These are phyloP conservation scores for Baronia brevicornis DNA, from an alignment of 2,888 invertebrate species.

Conservation along the genomic window DNA sequence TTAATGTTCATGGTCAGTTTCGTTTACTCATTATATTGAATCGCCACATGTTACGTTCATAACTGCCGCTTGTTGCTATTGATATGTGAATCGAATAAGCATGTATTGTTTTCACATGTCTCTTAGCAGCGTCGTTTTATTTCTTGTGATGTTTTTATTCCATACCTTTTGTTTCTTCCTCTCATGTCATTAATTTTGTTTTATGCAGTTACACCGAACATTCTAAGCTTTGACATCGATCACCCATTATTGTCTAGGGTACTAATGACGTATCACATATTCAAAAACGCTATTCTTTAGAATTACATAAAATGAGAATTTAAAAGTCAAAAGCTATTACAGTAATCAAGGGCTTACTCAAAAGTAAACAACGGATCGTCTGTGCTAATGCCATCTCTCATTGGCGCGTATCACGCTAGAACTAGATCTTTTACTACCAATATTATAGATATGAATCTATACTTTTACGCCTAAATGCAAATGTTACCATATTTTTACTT, in stretches of 20 bases:
- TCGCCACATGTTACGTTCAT: slow-evolving; percentile 27
- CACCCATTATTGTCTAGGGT: slow-evolving; percentile 78
- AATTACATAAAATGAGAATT: slow-evolving; percentile 78
- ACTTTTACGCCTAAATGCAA: slow-evolving; percentile 13
- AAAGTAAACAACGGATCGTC: slow-evolving; percentile 64
- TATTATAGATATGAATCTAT: slow-evolving; percentile 61
- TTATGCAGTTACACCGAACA: slow-evolving; percentile 71
- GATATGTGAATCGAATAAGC: slow-evolving; percentile 51
- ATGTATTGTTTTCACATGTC: slow-evolving; percentile 52
- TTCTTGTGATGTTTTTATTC: slow-evolving; percentile 31
- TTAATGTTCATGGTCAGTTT: slow-evolving; percentile 74
- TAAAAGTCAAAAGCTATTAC: slow-evolving; percentile 64
- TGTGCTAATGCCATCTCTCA: slow-evolving; percentile 66
- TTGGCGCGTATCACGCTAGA: slow-evolving; percentile 71
- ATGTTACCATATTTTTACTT: slow-evolving; percentile 12
- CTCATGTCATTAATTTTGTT: slow-evolving; percentile 26
- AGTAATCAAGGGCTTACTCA: slow-evolving; percentile 65
- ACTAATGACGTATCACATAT: slow-evolving; percentile 77
- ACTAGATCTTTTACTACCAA: slow-evolving; percentile 64
- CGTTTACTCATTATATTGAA: slow-evolving; percentile 32
- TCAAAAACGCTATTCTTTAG: slow-evolving; percentile 80
- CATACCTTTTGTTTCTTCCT: slow-evolving; percentile 27
- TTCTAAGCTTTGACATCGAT: slow-evolving; percentile 78
- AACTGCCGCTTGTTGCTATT: slow-evolving; percentile 38
- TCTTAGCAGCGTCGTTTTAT: slow-evolving; percentile 41